Evolutionary conservation across 1,140 invertebrate species (phyloP).

Genomic region (Paralvinella palmiformis): DNA sequence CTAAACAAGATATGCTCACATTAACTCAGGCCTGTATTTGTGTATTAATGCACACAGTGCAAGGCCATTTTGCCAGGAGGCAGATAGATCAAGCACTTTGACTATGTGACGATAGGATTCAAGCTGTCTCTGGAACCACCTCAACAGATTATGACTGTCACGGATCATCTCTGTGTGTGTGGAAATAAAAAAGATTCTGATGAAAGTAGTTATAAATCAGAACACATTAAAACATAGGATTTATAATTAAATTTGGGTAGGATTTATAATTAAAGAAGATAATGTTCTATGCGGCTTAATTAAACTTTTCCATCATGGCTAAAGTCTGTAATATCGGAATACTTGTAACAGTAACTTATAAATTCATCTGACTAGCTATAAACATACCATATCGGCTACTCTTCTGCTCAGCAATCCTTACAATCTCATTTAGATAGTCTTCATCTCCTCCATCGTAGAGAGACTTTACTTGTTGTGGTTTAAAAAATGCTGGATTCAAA

Average conservation of each 20-base stretch:
- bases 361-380: too few relatives aligned
- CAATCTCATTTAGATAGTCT: conserved; percentile 32
- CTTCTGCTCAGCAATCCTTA: conserved; percentile 38
- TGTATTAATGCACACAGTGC: conserved; percentile 77
- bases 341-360: too few relatives aligned
- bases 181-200: too few relatives aligned
- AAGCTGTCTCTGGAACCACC: conserved; percentile 72
- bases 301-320: too few relatives aligned
- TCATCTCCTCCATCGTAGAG: conserved; percentile 42
- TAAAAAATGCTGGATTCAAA: conserved; percentile 57
- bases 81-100: conserved; percentile 62
- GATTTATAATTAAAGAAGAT: too few relatives aligned
- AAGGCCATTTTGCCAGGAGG: conserved; percentile 68
- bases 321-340: too few relatives aligned
- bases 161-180: conserved; percentile 27
- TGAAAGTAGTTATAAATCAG: too few relatives aligned
- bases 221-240: too few relatives aligned
- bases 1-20: too few relatives aligned
- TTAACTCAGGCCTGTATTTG: conserved; percentile 79
- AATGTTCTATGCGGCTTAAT: too few relatives aligned
- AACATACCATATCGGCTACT: conserved; percentile 29
- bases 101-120: conserved; percentile 54
- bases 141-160: conserved; percentile 61
- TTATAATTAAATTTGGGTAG: too few relatives aligned
- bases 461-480: conserved; percentile 60